Evolutionary conservation across 2,113 vertebrate species (phyloP), one percentile per base, ranked within the genome.

Genomic region (Cyanoliseus patagonus): DNA sequence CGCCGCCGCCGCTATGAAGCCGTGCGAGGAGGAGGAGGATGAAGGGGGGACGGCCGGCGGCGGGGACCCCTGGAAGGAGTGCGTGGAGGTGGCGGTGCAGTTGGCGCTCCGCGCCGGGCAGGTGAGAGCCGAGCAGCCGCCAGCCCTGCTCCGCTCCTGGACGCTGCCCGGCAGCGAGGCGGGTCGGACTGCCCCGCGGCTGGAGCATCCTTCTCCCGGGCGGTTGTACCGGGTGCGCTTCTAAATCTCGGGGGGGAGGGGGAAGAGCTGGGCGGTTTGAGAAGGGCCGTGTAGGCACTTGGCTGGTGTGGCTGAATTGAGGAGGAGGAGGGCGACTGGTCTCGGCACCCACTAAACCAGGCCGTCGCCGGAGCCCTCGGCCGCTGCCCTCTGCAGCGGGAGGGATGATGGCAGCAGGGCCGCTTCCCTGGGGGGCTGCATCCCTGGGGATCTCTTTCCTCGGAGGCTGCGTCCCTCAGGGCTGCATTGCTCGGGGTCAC

Each of bases 51-150:
- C 51, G 51, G 62, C 59, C 30, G 87, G 76, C 72, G 82, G 37
- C 35, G 64, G 77, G 30, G 96, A 97, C 88, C 98, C 97, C 22
- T 98, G 98, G 98, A 92, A 97, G 72, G 97, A 98, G 73, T 98
- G 98, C 85, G 95, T 89, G 87, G 96, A 98, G 84, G 95, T 92
- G 80, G 98, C 98, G 1, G 98, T 98, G 86, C 97, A 98, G 97
- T 94, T 98, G 90, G 98, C 98, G 53, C 97, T 94, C 66, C 92
- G 93, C 35, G 98, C 98, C 13, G 98, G 98, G 85, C 97, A 98
- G 98, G 98, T 98, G 95, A 84, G 94, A 82, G 62, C 63, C 23
- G 28, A 13, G 24, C 28, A 82, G 55, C 68, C 70, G 39, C 22
- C 70, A 13, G 17, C 35, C 31, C 27, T 37, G 35, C 44, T 27